These are phyloP conservation scores for Stenotaenia linearis DNA, from an alignment of 2,888 invertebrate genomes.

Conservation along the genomic window DNA sequence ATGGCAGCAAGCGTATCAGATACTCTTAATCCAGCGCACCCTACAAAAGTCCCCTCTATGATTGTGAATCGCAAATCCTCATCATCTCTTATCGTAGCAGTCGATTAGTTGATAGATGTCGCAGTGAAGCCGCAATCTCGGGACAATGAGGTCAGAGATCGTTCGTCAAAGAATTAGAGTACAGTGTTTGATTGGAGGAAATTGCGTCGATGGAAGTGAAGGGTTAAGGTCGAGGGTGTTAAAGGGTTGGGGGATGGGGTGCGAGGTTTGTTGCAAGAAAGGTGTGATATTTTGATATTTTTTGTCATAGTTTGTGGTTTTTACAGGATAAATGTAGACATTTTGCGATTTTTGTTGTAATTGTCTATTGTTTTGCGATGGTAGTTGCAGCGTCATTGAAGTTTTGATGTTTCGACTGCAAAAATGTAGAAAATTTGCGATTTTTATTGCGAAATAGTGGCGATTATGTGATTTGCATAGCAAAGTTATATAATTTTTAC, in stretches of 20 bases:
- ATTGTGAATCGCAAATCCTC: background rate
- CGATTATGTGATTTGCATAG: no score
- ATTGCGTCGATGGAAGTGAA: constrained; percentile 3
- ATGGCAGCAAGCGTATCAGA: background rate
- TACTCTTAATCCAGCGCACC: background rate
- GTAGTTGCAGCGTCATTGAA: no score
- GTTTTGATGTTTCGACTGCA: no score
- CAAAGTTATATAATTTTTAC: no score
- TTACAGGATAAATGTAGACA: no score
- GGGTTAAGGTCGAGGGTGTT: background rate
- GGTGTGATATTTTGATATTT: no score
- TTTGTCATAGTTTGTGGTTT: background rate
- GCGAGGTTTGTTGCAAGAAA: no score
- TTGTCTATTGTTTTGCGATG: no score
- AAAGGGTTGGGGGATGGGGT: background rate
- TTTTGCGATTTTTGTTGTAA: no score
- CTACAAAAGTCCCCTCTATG: background rate
- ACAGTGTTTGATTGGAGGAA: background rate
- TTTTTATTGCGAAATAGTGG: no score
- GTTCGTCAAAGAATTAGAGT: background rate
- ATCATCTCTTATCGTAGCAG: background rate
- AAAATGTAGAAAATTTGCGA: no score
- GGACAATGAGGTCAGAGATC: background rate
- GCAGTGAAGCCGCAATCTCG: background rate
- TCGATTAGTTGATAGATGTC: background rate